phyloP scores from a whole-genome alignment of 1,140 invertebrate genomes.

The Dreissena polymorpha region DNA sequence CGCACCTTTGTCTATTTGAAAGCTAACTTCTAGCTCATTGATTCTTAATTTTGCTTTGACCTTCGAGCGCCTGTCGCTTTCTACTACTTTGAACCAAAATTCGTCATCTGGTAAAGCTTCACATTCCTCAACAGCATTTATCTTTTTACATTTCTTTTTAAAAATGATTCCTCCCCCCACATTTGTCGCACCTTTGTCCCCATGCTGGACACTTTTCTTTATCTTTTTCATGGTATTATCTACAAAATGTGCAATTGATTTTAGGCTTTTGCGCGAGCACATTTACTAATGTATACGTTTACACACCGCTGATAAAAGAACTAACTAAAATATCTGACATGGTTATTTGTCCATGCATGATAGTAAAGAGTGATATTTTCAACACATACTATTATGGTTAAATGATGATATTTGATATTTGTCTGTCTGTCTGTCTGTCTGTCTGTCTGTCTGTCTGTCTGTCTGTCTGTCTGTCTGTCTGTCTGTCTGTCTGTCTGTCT shows the following conservation, averaged over 20 bases:
- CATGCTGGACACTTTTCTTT: conserved; percentile 56
- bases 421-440: no score
- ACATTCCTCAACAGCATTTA: conserved; percentile 5
- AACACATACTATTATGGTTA: no score
- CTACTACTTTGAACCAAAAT: conserved; percentile 2
- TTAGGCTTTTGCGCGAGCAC: neutral
- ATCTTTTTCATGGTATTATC: conserved; percentile 9
- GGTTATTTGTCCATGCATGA: no score
- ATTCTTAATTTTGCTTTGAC: neutral
- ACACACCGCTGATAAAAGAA: no score
- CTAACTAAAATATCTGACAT: no score
- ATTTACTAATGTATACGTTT: no score
- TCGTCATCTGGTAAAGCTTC: neutral
- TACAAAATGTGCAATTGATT: conserved; percentile 46
- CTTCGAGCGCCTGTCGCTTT: neutral
- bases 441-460: no score
- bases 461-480: no score
- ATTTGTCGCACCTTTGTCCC: conserved; percentile 43
- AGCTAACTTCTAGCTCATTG: conserved; percentile 1
- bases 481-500: no score
- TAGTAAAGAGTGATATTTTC: no score
- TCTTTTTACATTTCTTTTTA: conserved; percentile 7
- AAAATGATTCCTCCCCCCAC: conserved; percentile 45
- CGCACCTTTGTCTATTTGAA: conserved; percentile 14
- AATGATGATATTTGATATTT: no score